Percentiles rank a stretch among this genome's conserved stretches.
Conservation (phyloP, 2,797 vertebrate species). For the Gobio occitaniae region DNA sequence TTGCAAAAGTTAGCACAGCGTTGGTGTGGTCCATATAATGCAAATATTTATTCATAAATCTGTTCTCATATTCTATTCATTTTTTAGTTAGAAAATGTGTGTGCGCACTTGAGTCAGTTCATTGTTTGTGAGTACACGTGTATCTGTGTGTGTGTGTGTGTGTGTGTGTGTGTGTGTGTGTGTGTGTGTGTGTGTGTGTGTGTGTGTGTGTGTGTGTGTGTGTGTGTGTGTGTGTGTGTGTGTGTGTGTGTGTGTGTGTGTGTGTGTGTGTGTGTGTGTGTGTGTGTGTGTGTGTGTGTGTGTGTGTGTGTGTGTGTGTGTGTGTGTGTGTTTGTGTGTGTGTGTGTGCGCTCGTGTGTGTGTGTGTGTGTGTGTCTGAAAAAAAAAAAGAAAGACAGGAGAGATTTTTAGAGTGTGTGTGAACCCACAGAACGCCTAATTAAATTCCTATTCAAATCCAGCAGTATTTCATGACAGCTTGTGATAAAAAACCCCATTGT, state of each 20-base stretch:
- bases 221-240: conserved; percentile 64
- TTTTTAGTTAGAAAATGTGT: conserved; percentile 3
- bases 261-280: conserved; percentile 64
- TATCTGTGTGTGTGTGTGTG: neutral
- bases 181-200: conserved; percentile 64
- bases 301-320: conserved; percentile 56
- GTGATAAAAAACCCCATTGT: conserved; percentile 87
- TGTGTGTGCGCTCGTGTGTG: conserved; percentile 63
- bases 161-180: conserved; percentile 36
- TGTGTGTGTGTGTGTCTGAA: conserved; percentile 56
- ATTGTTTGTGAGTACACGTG: conserved; percentile 38
- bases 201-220: conserved; percentile 64
- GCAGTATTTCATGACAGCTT: conserved; percentile 81
- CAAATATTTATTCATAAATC: conserved; percentile 57
- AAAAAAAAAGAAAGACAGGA: conserved; percentile 49
- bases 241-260: conserved; percentile 64
- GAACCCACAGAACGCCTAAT: conserved; percentile 81
- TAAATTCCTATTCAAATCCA: conserved; percentile 87
- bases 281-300: conserved; percentile 64
- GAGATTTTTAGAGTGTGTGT: conserved; percentile 80
- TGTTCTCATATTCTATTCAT: conserved; percentile 53
- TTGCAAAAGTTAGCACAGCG: conserved; percentile 13
- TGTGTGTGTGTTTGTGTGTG: conserved; percentile 63
- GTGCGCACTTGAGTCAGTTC: conserved; percentile 9
- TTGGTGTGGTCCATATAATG: conserved; percentile 37